Percentiles rank a stretch among this genome's conserved stretches.
These are phyloP conservation scores for Leuciscus idus DNA, from an alignment of 2,113 vertebrate species.

Conservation along the genomic window DNA sequence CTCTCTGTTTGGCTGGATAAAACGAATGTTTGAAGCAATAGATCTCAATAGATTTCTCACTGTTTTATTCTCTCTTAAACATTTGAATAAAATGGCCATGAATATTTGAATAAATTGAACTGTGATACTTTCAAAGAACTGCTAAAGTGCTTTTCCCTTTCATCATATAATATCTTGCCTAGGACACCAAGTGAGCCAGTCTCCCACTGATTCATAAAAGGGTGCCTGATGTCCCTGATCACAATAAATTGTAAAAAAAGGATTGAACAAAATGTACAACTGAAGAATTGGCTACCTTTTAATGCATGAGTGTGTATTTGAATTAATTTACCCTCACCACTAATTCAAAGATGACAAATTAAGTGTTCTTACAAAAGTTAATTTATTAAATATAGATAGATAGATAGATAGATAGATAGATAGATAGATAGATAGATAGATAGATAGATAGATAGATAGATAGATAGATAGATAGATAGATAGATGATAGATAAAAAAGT, in stretches of 20 bases:
- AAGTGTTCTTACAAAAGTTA: neutral
- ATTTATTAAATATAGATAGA: neutral
- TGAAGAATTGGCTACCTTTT: neutral
- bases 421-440: neutral
- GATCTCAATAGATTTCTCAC: constrained; percentile 7
- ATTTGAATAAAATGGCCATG: constrained; percentile 12
- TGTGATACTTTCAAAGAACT: constrained; percentile 1
- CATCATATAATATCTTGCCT: neutral
- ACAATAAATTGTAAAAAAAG: neutral
- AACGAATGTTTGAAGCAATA: constrained; percentile 9
- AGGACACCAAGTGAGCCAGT: neutral
- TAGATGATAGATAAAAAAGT: no score
- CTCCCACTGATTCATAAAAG: neutral
- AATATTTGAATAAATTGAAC: constrained; percentile 30
- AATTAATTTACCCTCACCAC: neutral
- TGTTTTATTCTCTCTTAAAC: neutral
- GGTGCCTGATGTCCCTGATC: neutral
- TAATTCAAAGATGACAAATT: neutral
- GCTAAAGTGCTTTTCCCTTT: neutral
- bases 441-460: no score
- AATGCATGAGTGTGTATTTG: neutral
- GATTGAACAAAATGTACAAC: neutral
- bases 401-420: neutral
- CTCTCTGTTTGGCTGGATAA: constrained; percentile 3
- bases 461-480: no score